A percentile compares a stretch with the other conserved stretches of the same genome.
phyloP scores from a whole-genome alignment of 2,797 vertebrate species.

The Momotus momota region DNA sequence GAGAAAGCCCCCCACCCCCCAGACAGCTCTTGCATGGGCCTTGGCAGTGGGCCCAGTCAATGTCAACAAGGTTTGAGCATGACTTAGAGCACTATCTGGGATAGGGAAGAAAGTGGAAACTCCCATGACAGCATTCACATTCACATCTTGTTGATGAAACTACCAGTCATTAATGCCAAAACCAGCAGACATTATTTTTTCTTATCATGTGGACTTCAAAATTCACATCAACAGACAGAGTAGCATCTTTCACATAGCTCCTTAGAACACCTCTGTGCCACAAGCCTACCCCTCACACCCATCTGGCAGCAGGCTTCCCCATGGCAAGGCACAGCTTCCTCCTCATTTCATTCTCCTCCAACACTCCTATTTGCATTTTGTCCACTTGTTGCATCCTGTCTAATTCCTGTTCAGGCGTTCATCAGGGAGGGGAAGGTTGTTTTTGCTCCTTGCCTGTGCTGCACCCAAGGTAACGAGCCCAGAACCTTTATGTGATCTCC shows the following conservation, averaged over 20 bases:
- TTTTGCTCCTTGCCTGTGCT: constrained; percentile 48
- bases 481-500: constrained; percentile 28
- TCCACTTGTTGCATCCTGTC: constrained; percentile 71
- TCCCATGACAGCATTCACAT: constrained; percentile 41
- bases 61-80: background rate
- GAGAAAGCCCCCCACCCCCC: background rate
- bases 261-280: background rate
- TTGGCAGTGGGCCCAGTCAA: constrained; percentile 40
- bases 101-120: constrained; percentile 10
- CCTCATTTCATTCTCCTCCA: constrained; percentile 57
- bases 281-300: constrained; percentile 31
- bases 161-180: constrained; percentile 23
- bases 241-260: background rate
- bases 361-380: constrained; percentile 49
- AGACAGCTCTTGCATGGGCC: background rate
- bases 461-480: constrained; percentile 53
- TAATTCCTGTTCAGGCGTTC: constrained; percentile 58
- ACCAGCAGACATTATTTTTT: background rate
- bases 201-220: background rate
- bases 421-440: constrained; percentile 50
- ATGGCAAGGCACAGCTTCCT: constrained; percentile 25
- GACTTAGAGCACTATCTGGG: background rate
- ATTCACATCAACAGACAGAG: background rate
- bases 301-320: constrained; percentile 18
- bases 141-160: constrained; percentile 48